Evolutionary conservation across 2,888 invertebrate genomes (phyloP), one percentile per base, ranked within the genome.

Genomic region (Cynaeus angustus): DNA sequence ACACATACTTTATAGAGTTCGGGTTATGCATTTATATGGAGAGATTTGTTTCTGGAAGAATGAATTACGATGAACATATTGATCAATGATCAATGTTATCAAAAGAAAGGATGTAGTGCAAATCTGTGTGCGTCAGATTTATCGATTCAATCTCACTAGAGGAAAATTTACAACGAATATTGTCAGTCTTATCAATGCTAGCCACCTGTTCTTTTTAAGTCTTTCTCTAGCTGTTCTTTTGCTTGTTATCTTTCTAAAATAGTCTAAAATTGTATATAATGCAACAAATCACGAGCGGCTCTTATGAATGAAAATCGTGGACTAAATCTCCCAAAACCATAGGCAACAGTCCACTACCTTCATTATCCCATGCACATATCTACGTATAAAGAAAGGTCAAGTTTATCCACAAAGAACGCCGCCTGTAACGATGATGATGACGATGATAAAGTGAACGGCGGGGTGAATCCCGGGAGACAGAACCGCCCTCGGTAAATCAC

Each of bases 1-100:
- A 66, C 45, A 41, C 41, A 52, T 56, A 26, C 41, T 58, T 58
- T 55, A 37, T 62, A 52, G 52, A 43, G 4, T 50, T 30, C 30
- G 28, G 37, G 38, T 37, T 55, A 21, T 68, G 68, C 67, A 67
- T 67, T 68, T 68, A 68, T 62, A 68, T 68, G 56, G 50, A 55
- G 38, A 33, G 68, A 68, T 68, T 68, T 62, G 68, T 68, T 41
- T 3, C 41, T 13, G 28, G 9, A 8, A 6, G 50, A 46, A 46
- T 59, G 59, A 59, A 59, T 59, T 59, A 64, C 52, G 12, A 52
- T 16, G 5, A 52, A 64, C 41, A 28, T 16, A 37, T 38, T 67
- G 61, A 61, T 68, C 26, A 45, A 64, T 52, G 52, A 7, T 52
- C 38, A 26, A 21, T 21, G 41, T 21, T 28, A 52, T 52, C 50